Base-by-base conservation (phyloP, 1,140 invertebrate genomes). In the Bacillus rossius region DNA sequence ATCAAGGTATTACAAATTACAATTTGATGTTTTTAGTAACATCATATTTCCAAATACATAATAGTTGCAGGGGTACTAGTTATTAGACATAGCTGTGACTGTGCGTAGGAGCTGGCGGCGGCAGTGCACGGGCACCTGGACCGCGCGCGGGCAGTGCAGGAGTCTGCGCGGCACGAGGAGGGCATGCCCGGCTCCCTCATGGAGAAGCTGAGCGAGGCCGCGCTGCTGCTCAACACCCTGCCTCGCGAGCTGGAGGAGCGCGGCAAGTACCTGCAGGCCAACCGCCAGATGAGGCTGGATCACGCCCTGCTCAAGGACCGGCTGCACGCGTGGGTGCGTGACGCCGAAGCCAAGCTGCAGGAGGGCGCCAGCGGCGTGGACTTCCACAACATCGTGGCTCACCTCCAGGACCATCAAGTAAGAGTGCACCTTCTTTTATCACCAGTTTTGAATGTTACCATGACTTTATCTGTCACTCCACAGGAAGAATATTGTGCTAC, bases 401-500 rank as follows among this genome's bases (percentile, higher is more conserved):
- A 94, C 67, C 75, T 96, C 10, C 86, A 92, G 69, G 88, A 95
- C 64, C 91, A 94, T 67, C 91, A 91, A 69, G 82, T 84, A 69
- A 67, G 61, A 59, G 40, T n/a, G n/a, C n/a, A n/a, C n/a, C n/a
- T n/a, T n/a, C n/a, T n/a, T n/a, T n/a, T n/a, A n/a, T n/a, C n/a
- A n/a, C n/a, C n/a, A n/a, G n/a, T n/a, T n/a, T n/a, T n/a, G n/a
- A n/a, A n/a, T n/a, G n/a, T n/a, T n/a, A n/a, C n/a, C n/a, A n/a
- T n/a, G n/a, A n/a, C n/a, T n/a, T n/a, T n/a, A n/a, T n/a, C n/a
- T n/a, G n/a, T n/a, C n/a, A n/a, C n/a, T n/a, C n/a, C n/a, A n/a
- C n/a, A n/a, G n/a, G n/a, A n/a, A n/a, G n/a, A n/a, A n/a, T n/a
- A n/a, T n/a, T n/a, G n/a, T n/a, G n/a, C n/a, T n/a, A n/a, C n/a